A percentile compares a stretch with the other conserved stretches of the same genome.
These are phyloP conservation scores for Rhegmatorhina hoffmannsi DNA, from an alignment of 2,113 vertebrate genomes.

Conservation along the genomic window DNA sequence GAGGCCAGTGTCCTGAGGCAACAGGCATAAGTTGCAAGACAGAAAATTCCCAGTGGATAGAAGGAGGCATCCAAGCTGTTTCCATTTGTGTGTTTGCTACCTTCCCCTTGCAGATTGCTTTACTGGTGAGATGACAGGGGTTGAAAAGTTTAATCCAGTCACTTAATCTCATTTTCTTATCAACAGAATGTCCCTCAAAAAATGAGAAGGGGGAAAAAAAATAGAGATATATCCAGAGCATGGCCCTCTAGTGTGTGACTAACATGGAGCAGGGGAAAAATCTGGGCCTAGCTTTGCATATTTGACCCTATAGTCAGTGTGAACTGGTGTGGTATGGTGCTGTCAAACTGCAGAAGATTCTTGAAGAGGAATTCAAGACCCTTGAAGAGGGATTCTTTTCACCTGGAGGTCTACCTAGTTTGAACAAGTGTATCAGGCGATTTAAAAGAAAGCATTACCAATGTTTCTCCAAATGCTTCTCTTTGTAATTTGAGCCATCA, in stretches of 20 bases:
- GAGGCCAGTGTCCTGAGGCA: not conserved
- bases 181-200: not conserved
- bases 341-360: not conserved
- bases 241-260: not conserved
- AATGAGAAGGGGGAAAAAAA: not conserved
- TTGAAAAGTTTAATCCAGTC: not conserved
- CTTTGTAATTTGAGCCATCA: not conserved
- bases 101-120: not conserved
- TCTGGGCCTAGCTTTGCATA: fast-evolving
- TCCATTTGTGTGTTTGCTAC: not conserved
- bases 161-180: not conserved
- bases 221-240: not conserved
- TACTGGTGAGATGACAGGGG: not conserved
- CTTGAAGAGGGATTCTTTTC: not conserved
- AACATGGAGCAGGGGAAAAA: not conserved
- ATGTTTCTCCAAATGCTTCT: not conserved
- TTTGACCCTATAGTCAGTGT: not conserved
- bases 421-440: not conserved
- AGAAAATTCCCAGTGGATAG: not conserved
- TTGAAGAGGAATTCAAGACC: not conserved
- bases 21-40: not conserved
- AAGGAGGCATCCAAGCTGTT: not conserved
- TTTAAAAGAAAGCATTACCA: not conserved
- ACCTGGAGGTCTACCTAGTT: not conserved
- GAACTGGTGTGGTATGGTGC: not conserved